Base-by-base conservation (phyloP, 2,888 invertebrate species). In the Shargacucullia verbasci region DNA sequence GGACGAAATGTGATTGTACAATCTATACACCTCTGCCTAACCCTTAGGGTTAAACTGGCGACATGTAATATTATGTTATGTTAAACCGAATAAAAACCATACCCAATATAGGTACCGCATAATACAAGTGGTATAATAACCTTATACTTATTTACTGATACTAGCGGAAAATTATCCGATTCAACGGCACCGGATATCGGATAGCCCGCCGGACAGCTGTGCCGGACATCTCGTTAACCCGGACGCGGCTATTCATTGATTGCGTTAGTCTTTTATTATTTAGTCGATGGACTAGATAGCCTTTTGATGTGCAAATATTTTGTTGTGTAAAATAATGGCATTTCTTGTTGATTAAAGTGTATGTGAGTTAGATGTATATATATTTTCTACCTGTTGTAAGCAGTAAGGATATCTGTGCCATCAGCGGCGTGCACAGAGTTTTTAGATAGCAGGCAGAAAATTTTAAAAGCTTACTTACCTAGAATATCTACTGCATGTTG, bases 221-320 rank as follows among this genome's bases (percentile, higher is more conserved):
- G 43, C 31, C 44, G 55, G 57, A 60, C 55, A 53, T 55, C 49
- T 66, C 39, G 54, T 50, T 67, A 71, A 56, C 60, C 57, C 60
- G 46, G 56, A 35, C 47, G 31, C 11, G 15, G 43, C 39, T 44
- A 48, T 63, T 50, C 60, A 62, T 71, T 68, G 46, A 70, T 61
- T 58, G 41, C 46, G 39, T 47, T 58, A 61, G 54, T 50, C 20
- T 62, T 44, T 59, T 62, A 61, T 47, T 62, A 67, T 45, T 46
- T 39, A 31, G 12, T 27, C 40, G 41, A 46, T 47, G 37, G 46
- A 44, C 39, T 38, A 11, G 41, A 46, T 15, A 25, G 35, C 37
- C 34, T 34, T 37, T 25, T 20, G 34, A 47, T 48, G 27, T 31
- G 11, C 31, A 31, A 33, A 48, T 12, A 40, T 50, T 49, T 37